phyloP scores from a whole-genome alignment of 2,113 vertebrate species.

The Dasypus novemcinctus region DNA sequence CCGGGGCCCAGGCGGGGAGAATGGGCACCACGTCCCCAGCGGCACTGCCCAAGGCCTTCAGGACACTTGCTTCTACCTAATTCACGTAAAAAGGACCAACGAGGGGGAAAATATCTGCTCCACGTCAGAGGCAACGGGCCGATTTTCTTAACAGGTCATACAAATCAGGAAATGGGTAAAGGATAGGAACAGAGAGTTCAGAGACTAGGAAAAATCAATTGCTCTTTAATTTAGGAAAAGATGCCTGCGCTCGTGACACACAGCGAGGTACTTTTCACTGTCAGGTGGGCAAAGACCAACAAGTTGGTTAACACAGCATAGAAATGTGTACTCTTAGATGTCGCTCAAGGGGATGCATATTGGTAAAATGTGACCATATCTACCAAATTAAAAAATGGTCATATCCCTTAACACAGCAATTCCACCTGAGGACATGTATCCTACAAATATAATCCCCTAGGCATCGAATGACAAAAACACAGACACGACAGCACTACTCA shows the following conservation, averaged over 20 bases:
- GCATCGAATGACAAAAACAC: not conserved
- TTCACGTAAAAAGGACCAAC: not conserved
- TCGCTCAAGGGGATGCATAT: not conserved
- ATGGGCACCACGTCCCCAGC: not conserved
- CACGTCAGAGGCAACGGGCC: not conserved
- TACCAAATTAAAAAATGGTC: not conserved
- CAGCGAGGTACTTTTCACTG: not conserved
- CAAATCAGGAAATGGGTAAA: not conserved
- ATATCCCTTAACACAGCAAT: not conserved
- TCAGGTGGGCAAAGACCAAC: not conserved
- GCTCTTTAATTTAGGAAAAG: not conserved
- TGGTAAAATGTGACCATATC: not conserved
- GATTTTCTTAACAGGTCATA: not conserved
- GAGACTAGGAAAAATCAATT: not conserved
- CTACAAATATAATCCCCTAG: not conserved
- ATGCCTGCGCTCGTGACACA: not conserved
- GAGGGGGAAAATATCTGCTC: not conserved
- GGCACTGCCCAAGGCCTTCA: not conserved
- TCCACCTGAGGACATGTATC: not conserved
- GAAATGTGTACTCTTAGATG: not conserved
- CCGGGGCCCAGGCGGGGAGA: not conserved
- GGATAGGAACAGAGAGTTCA: not conserved
- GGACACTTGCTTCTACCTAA: not conserved
- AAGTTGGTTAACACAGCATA: not conserved
- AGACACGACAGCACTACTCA: not conserved